Base-by-base conservation (phyloP, 2,888 invertebrate species). In the Chironomus tentans region DNA sequence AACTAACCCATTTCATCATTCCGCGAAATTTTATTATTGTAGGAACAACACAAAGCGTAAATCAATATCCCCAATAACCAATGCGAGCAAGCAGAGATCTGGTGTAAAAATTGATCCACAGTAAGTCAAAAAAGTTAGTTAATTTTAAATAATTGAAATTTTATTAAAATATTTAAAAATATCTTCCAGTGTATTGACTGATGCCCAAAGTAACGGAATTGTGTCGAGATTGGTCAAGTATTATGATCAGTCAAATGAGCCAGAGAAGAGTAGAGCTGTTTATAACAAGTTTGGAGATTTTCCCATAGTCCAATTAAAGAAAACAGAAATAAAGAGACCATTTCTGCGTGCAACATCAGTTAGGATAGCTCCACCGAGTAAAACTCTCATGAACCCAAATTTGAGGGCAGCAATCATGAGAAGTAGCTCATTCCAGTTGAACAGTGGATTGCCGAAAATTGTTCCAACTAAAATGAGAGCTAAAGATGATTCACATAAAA, bases 261-360 rank as follows among this genome's bases (percentile, higher is more conserved):
- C 65, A 65, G 75, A 75, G 13, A 47, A 38, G 18, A 75, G n/a
- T 24, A 47, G 28, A 15, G 12, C 21, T 21, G 50, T 68, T 0
- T 75, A 75, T 56, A 75, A 50, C 6, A 47, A 62, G 4, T 28
- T 75, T 50, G 75, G 75, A 0, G 75, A 75, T 28, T 75, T 75
- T 15, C 75, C 75, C 0, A 7, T 75, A 10, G 68, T 75, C 2
- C 75, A 75, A 13, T 50, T 75, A 15, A 75, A 68, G 46, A 68
- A 48, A 38, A 68, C 15, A 7, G 75, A 75, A 18, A 22, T 75
- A 10, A 75, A 75, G n/a, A 46, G 68, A 10, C 15, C 24, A 4
- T 2, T 68, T 1, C 0, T 50, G 6, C 18, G 50, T 47, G 50
- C 75, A 24, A 22, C 75, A 24, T 75, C 68, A 6, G 75, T 75